phyloP scores from a whole-genome alignment of 2,113 vertebrate species.

The Potamarius usumacintae region DNA sequence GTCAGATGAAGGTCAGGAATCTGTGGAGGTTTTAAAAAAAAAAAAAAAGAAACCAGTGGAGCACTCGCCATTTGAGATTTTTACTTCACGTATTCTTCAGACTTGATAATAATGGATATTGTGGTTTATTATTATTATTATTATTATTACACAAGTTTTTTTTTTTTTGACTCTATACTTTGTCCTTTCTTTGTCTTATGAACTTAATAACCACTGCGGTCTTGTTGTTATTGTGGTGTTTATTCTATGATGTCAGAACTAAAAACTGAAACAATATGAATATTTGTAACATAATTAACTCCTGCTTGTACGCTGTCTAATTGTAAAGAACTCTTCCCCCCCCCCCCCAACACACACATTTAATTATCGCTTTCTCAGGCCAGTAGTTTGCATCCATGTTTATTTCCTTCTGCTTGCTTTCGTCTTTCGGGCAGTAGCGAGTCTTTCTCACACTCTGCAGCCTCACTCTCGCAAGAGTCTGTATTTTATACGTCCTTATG shows the following conservation, averaged over 20 bases:
- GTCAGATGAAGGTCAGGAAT: slow-evolving; percentile 26
- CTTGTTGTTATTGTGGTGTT: not conserved
- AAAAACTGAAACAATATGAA: not conserved
- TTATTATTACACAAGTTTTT: not conserved
- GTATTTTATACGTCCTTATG: slow-evolving; percentile 32
- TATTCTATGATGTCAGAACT: slow-evolving; percentile 23
- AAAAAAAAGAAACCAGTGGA: not conserved
- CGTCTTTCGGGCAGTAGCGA: not conserved
- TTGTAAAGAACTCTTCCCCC: not conserved
- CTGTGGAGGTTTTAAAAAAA: not conserved
- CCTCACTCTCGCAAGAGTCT: slow-evolving; percentile 24
- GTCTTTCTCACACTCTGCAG: slow-evolving; percentile 23
- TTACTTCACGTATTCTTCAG: not conserved
- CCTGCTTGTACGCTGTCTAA: not conserved
- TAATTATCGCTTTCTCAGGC: slow-evolving; percentile 8
- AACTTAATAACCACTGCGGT: slow-evolving; percentile 17
- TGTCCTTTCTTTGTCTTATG: not conserved
- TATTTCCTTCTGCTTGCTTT: not conserved
- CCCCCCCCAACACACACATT: not conserved
- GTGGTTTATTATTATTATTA: slow-evolving; percentile 18
- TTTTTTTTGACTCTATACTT: not conserved
- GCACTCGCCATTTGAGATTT: not conserved
- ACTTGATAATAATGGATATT: not conserved
- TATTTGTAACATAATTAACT: not conserved
- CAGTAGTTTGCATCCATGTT: slow-evolving; percentile 15